Base-by-base conservation (phyloP, 2,113 vertebrate species). In the Pteropus alecto region DNA sequence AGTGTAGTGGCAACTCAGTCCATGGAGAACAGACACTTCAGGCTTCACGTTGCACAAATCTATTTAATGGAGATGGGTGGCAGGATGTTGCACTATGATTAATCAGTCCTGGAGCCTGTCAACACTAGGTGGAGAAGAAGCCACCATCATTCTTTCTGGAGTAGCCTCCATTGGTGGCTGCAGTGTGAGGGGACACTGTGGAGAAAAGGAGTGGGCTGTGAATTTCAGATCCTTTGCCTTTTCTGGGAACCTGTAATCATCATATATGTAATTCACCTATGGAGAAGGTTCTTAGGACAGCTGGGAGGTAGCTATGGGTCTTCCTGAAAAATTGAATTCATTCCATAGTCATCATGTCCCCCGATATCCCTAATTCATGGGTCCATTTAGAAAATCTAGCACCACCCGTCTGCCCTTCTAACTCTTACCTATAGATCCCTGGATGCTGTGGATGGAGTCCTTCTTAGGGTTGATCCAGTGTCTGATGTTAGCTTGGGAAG, bases 401-500 rank as follows among this genome's bases (percentile, higher is more conserved):
- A 19, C 56, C 46, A 7, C 54, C 81, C n/a, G 19, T 48, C 67
- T 60, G 10, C 67, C 78, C 58, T 46, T 56, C 61, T 85, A 1
- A 63, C 43, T 35, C 98, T 98, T 35, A 99, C 99, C 98, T 54
- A 98, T 98, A 51, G 98, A 95, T 97, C 99, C 99, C 48, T 99
- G 98, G 30, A 98, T 98, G 97, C 98, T 99, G 95, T 99, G 86
- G 86, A 99, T 98, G n/a, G 99, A 99, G 46, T 98, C 79, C 95
- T 98, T 99, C 93, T 98, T 98, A 33, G 98, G 98, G 95, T 98
- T 98, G 35, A 98, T 97, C 99, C 99, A 99, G 10, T 98, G 79
- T 90, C 88, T 98, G 86, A 96, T 91, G 92, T 82, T 86, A 79
- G 74, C 61, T 74, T 0, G 10, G 63, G 87, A 93, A 46, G 71